Conservation (phyloP, 2,888 invertebrate species). For the Chloroclystis v-ata region DNA sequence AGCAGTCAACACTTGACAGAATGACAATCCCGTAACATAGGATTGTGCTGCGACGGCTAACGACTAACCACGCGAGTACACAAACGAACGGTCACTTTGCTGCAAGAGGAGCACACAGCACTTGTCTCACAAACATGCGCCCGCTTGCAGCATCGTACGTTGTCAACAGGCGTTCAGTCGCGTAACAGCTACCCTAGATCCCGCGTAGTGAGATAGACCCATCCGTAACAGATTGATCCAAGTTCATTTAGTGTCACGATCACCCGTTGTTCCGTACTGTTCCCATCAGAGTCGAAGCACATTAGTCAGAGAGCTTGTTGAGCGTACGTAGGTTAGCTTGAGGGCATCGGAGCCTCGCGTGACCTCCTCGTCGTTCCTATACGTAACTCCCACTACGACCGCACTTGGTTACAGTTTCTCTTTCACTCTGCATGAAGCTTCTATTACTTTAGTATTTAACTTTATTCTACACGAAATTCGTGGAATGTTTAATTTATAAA, state of each 20-base stretch:
- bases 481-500: conserved; percentile 31
- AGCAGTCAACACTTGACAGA: conserved; percentile 71
- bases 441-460: conserved; percentile 59
- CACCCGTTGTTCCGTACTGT: conserved; percentile 67
- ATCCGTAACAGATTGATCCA: conserved; percentile 69
- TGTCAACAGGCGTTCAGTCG: conserved; percentile 67
- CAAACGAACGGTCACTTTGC: conserved; percentile 68
- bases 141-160: conserved; percentile 70
- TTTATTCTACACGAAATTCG: conserved; percentile 48
- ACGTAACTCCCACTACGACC: conserved; percentile 55
- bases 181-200: conserved; percentile 74
- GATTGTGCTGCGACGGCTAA: conserved; percentile 70
- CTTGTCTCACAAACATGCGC: conserved; percentile 17
- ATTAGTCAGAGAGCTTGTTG: conserved; percentile 73
- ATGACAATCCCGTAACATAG: conserved; percentile 65
- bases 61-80: conserved; percentile 76
- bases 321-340: conserved; percentile 68
- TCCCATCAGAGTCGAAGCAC: conserved; percentile 70
- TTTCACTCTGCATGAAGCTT: conserved; percentile 75
- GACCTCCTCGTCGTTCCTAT: conserved; percentile 60
- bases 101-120: conserved; percentile 49
- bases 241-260: conserved; percentile 71
- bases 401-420: conserved; percentile 67
- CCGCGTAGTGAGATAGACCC: conserved; percentile 71
- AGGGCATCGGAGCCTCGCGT: conserved; percentile 64